Evolutionary conservation across 2,797 vertebrate species (phyloP), one percentile per base, ranked within the genome.

Genomic region (Aplochiton taeniatus): DNA sequence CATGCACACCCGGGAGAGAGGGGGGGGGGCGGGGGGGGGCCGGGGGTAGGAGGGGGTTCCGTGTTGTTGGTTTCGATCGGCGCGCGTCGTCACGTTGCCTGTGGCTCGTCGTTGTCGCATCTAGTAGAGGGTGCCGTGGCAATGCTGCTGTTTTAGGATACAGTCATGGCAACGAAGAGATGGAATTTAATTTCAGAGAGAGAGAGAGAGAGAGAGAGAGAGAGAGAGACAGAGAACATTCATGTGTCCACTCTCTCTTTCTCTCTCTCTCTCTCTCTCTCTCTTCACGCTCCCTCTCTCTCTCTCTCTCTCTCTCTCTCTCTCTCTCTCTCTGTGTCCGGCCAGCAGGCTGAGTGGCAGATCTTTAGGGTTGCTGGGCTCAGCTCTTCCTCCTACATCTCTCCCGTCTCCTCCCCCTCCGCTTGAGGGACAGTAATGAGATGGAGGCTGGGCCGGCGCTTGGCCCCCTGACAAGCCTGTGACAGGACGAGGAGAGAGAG

Each of bases 361-460:
- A 20, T 42, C 31, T 49, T 16, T 41, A 47, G 17, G 42, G 44
- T 17, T 7, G 18, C 58, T 18, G 57, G 31, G 45, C 10, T 12
- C 47, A 41, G 12, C 9, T 4, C 45, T 41, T n/a, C 46, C 8
- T 46, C 14, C 45, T 18, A 66, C 42, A 56, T 76, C 65, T 69
- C 46, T 69, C 51, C 13, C 16, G 44, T 58, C 47, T 48, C 54
- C 12, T 17, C 54, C 45, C 45, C 20, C 54, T 58, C 20, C 6
- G 20, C 7, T 16, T 57, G 54, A 67, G 11, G 31, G 61, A 45
- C 61, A 64, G 56, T 60, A 63, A 60, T 56, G 20, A 68, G 56
- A 47, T 43, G 20, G 48, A 47, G 52, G 4, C 44, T 20, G 59
- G 47, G 12, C 41, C 8, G 14, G 18, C 12, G 20, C 18, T 42